phyloP scores from a whole-genome alignment of 1,140 invertebrate genomes.

The Apocrypta bakeri region DNA sequence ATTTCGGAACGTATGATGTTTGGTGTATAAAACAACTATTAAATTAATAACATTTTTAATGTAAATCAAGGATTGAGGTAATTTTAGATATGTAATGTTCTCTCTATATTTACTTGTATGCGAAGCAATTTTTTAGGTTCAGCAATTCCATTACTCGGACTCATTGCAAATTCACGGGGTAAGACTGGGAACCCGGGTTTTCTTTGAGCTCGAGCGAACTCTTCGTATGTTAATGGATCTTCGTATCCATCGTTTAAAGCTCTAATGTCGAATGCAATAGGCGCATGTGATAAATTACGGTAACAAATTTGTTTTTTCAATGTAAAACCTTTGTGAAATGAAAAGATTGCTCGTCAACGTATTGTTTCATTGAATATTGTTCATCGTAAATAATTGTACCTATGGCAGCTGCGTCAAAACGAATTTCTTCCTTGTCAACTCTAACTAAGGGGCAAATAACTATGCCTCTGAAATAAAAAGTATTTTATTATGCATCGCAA shows the following conservation, averaged over 20 bases:
- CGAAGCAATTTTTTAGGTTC: slow-evolving; percentile 54
- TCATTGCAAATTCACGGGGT: slow-evolving; percentile 64
- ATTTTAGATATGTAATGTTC: no score
- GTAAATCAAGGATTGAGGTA: slow-evolving; percentile 28
- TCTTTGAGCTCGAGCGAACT: slow-evolving; percentile 56
- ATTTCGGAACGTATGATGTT: slow-evolving; percentile 56
- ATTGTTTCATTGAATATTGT: not conserved
- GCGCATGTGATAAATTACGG: slow-evolving; percentile 62
- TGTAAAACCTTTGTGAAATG: slow-evolving; percentile 59
- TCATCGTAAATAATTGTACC: slow-evolving; percentile 54
- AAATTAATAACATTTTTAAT: slow-evolving; percentile 34
- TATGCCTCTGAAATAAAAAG: slow-evolving; percentile 63
- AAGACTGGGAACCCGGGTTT: slow-evolving; percentile 58
- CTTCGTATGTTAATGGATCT: slow-evolving; percentile 56
- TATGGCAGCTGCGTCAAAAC: slow-evolving; percentile 68
- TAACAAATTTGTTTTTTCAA: slow-evolving; percentile 56
- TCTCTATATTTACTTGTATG: slow-evolving; percentile 58
- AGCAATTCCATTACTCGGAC: slow-evolving; percentile 59
- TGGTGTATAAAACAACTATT: slow-evolving; percentile 61
- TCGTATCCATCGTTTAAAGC: slow-evolving; percentile 65
- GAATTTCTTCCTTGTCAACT: slow-evolving; percentile 63
- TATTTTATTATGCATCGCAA: no score
- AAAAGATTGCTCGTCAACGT: not conserved
- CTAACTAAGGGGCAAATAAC: slow-evolving; percentile 69
- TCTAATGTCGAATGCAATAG: slow-evolving; percentile 58